Evolutionary conservation across 2,888 invertebrate species (phyloP), one percentile per base, ranked within the genome.

Genomic region (Drosophila setosimentum): DNA sequence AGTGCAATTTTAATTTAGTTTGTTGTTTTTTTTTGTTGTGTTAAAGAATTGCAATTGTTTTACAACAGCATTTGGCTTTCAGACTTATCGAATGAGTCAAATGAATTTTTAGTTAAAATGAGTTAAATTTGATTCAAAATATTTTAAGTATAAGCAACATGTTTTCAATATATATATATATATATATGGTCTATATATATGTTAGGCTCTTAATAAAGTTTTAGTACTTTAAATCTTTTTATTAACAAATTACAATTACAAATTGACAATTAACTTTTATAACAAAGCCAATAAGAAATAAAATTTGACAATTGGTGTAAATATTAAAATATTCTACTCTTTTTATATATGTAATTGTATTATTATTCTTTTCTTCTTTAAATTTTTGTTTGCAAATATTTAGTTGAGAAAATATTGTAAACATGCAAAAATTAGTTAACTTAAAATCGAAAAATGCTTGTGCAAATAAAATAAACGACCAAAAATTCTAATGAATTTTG

Each of bases 391-490:
- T 7, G 3, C 13, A 63, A 49, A 68, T 49, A 58, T 18, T 18
- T 33, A 18, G 18, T 37, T 37, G 55, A 5, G n/a, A n/a, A n/a
- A 66, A n/a, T n/a, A n/a, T n/a, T n/a, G n/a, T n/a, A n/a, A n/a
- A n/a, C n/a, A n/a, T n/a, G n/a, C n/a, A n/a, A n/a, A n/a, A n/a
- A n/a, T n/a, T n/a, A n/a, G n/a, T n/a, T n/a, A n/a, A n/a, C n/a
- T n/a, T n/a, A n/a, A n/a, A n/a, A n/a, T n/a, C n/a, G n/a, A n/a
- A n/a, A n/a, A n/a, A n/a, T n/a, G 49, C 63, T 62, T 63, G 49
- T 57, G 53, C 65, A 76, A 80, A 82, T 84, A 66, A 60, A 76
- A 84, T 75, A 84, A 87, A 84, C 84, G 68, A 72, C 76, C 59
- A 57, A 70, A 76, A 76, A 78, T 87, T 80, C 67, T 67, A 73